Evolutionary conservation across 2,888 invertebrate genomes (phyloP).

Genomic region (Drosophila anomelani): DNA sequence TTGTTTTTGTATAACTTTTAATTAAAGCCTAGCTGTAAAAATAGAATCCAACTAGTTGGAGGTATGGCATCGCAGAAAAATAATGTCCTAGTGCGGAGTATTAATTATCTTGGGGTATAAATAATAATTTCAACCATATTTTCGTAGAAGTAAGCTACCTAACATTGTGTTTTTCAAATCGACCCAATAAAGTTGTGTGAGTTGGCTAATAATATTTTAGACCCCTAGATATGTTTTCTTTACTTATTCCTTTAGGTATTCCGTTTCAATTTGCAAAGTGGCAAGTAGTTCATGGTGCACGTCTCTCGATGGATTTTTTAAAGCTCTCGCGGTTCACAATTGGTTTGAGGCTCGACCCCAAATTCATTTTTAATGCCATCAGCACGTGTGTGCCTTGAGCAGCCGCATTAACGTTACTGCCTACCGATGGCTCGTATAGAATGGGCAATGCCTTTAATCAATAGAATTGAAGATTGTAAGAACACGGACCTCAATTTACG

Average conservation of each 20-base stretch:
- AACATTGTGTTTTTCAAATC: neutral
- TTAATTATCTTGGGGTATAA: neutral
- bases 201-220: neutral
- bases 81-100: neutral
- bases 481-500: constrained; percentile 34
- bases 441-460: constrained; percentile 47
- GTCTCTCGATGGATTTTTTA: neutral
- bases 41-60: no score
- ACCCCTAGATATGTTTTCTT: neutral
- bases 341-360: constrained; percentile 40
- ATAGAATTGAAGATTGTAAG: constrained; percentile 41
- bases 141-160: neutral
- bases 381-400: constrained; percentile 58
- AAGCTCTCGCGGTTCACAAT: constrained; percentile 1
- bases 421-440: constrained; percentile 56
- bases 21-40: no score
- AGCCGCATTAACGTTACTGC: constrained; percentile 46
- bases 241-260: neutral
- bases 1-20: no score
- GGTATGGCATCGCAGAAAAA: neutral
- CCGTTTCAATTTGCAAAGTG: constrained; percentile 12
- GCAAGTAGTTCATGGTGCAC: constrained; percentile 5
- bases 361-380: constrained; percentile 69
- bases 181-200: no score
- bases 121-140: neutral